Conservation (phyloP, 2,113 vertebrate species). For the Hippocampus abdominalis region DNA sequence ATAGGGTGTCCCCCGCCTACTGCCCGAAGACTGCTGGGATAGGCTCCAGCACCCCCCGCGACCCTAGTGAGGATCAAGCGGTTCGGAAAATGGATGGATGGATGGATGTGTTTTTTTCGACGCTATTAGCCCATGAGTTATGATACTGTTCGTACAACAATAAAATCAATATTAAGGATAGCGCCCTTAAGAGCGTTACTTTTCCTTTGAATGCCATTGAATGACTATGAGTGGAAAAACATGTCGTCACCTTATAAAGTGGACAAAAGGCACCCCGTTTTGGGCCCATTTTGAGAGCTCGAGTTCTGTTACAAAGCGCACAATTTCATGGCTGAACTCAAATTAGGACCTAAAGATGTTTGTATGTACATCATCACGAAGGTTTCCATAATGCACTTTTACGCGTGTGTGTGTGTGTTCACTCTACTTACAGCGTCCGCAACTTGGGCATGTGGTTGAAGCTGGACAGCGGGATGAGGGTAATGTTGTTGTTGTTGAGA, state of each 20-base stretch:
- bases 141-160: neutral
- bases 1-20: too few species aligned
- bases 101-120: neutral
- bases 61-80: too few species aligned
- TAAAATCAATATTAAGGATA: neutral
- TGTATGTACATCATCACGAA: neutral
- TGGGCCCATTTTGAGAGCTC: too few species aligned
- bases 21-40: too few species aligned
- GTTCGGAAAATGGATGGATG: too few species aligned
- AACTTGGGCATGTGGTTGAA: conserved; percentile 99
- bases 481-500: conserved; percentile 99
- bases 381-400: neutral
- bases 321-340: neutral
- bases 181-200: too few species aligned
- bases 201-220: neutral
- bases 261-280: neutral
- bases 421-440: conserved; percentile 91
- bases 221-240: neutral
- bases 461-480: conserved; percentile 94
- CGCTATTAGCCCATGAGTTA: neutral
- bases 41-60: too few species aligned
- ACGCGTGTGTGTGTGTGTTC: conserved; percentile 6
- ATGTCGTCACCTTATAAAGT: neutral
- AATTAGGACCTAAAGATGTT: neutral
- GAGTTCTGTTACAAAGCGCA: neutral